Evolutionary conservation across 1,140 invertebrate genomes (phyloP).

Genomic region (Tetragonula clypearis): DNA sequence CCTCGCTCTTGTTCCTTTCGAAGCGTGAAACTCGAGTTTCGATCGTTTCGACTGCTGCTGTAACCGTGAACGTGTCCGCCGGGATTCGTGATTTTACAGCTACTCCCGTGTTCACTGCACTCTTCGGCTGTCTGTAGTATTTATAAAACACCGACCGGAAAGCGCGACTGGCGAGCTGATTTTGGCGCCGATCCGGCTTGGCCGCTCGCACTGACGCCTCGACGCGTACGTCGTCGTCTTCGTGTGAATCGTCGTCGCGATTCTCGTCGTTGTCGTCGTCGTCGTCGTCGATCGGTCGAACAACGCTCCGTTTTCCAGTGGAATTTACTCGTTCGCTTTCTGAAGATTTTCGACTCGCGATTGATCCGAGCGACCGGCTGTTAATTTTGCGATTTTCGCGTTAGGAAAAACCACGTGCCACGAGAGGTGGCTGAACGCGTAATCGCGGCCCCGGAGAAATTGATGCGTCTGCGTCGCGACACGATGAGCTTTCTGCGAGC

Average conservation of each 20-base stretch:
- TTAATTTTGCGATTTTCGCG: neutral
- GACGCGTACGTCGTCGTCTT: slow-evolving; percentile 47
- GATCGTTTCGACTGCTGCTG: neutral
- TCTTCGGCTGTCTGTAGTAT: slow-evolving; percentile 79
- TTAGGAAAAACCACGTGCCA: slow-evolving; percentile 18
- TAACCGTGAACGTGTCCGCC: slow-evolving; percentile 17
- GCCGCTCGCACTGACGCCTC: slow-evolving; percentile 67
- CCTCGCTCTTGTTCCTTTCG: no score
- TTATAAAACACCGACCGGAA: slow-evolving; percentile 83
- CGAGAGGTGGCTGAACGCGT: neutral
- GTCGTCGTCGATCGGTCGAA: neutral
- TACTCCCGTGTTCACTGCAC: slow-evolving; percentile 67
- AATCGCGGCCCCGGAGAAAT: slow-evolving; percentile 19
- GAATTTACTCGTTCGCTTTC: neutral
- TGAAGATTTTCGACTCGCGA: no score
- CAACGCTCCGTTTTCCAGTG: neutral
- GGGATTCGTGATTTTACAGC: slow-evolving; percentile 57
- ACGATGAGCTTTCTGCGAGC: slow-evolving; percentile 7
- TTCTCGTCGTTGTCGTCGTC: slow-evolving; percentile 36
- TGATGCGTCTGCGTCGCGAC: slow-evolving; percentile 29
- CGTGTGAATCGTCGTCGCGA: slow-evolving; percentile 12
- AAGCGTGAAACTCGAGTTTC: neutral
- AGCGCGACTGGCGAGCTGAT: slow-evolving; percentile 78
- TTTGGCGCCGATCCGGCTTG: slow-evolving; percentile 80
- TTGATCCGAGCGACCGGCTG: neutral